Evolutionary conservation across 2,113 vertebrate species (phyloP).

Genomic region (Australoheros scitulus): DNA sequence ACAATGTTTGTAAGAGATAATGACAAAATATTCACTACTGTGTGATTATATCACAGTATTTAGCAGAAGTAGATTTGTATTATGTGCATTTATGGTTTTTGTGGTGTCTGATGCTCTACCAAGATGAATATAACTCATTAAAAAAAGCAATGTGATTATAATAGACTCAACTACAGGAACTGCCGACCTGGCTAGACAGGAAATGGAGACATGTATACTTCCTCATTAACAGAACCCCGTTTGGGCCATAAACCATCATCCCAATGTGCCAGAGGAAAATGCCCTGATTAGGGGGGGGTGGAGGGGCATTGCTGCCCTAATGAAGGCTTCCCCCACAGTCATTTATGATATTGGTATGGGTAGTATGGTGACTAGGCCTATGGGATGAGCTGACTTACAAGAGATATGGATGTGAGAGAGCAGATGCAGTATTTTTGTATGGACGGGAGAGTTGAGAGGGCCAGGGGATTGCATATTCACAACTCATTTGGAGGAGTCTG

Average conservation of each 20-base stretch:
- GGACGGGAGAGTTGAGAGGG: conserved; percentile 55
- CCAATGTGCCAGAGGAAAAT: conserved; percentile 73
- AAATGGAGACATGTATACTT: conserved; percentile 78
- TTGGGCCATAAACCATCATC: conserved; percentile 78
- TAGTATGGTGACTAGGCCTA: conserved; percentile 77
- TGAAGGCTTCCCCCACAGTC: conserved; percentile 80
- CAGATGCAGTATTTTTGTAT: conserved; percentile 64
- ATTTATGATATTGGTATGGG: conserved; percentile 83
- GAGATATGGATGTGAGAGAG: conserved; percentile 60
- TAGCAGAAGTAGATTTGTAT: neutral
- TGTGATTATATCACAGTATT: neutral
- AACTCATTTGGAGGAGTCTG: conserved; percentile 79
- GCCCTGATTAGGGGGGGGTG: conserved; percentile 72
- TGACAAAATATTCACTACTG: neutral
- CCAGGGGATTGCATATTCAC: conserved; percentile 62
- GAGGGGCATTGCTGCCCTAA: conserved; percentile 76
- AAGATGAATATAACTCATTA: conserved; percentile 79
- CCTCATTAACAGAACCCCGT: conserved; percentile 80
- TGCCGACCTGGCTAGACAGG: conserved; percentile 81
- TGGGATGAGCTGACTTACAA: conserved; percentile 72
- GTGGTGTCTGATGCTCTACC: conserved; percentile 53
- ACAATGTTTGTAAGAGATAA: neutral
- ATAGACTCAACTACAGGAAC: conserved; percentile 74
- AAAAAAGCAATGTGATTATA: conserved; percentile 72
- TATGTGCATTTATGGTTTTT: conserved; percentile 30